Evolutionary conservation across 2,113 vertebrate genomes (phyloP).

Genomic region (Crotalus helleri): DNA sequence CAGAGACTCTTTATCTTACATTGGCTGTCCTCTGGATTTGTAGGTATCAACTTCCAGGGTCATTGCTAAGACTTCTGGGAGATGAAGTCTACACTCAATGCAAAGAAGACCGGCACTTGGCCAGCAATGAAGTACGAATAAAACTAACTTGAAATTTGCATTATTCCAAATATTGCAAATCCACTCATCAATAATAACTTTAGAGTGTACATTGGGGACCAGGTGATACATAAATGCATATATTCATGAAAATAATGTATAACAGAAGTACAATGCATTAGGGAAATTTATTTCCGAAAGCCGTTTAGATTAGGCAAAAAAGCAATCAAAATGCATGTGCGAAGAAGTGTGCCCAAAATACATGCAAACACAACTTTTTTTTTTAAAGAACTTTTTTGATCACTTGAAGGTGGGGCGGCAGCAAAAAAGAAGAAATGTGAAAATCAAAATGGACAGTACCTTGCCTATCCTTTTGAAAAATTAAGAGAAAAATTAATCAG

Average conservation of each 20-base stretch:
- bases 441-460: neutral
- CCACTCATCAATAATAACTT: neutral
- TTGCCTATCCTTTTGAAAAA: neutral
- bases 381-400: neutral
- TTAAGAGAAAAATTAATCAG: no score
- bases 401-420: neutral
- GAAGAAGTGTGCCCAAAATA: neutral
- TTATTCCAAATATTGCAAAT: neutral
- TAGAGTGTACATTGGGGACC: neutral
- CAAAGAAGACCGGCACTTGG: neutral
- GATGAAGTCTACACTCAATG: neutral
- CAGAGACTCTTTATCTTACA: neutral
- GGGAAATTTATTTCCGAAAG: neutral
- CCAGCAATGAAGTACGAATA: neutral
- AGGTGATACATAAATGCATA: neutral
- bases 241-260: neutral
- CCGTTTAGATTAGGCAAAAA: neutral
- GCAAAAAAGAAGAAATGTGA: neutral
- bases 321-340: neutral
- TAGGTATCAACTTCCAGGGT: neutral
- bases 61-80: neutral
- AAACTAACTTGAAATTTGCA: neutral
- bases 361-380: neutral
- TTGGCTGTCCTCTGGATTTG: neutral
- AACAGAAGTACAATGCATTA: neutral